Conservation (phyloP, 1,140 invertebrate genomes). For the Lordiphosa mommai region DNA sequence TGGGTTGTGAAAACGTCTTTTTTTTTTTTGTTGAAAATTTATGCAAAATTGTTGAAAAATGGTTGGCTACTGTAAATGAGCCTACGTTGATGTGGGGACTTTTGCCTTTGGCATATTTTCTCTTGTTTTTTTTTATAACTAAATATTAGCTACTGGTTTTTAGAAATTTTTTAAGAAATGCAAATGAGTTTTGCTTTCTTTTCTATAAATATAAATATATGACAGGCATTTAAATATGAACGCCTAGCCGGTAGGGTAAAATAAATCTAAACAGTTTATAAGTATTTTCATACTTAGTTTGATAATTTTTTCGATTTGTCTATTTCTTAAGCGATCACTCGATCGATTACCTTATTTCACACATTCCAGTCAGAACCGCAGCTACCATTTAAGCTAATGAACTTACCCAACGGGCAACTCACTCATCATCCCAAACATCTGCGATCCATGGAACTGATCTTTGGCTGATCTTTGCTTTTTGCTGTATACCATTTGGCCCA, state of each 20-base stretch:
- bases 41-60: slow-evolving; percentile 75
- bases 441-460: slow-evolving; percentile 30
- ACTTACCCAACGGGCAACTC: slow-evolving; percentile 46
- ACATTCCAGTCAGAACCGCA: slow-evolving; percentile 35
- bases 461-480: slow-evolving; percentile 31
- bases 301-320: no score
- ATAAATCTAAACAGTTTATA: no score
- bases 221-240: background rate
- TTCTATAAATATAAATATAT: background rate
- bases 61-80: slow-evolving; percentile 67
- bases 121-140: slow-evolving; percentile 30
- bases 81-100: background rate
- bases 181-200: slow-evolving; percentile 5
- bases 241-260: background rate
- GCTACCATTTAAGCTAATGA: slow-evolving; percentile 68
- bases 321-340: background rate
- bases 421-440: slow-evolving; percentile 9
- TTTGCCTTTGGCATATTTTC: slow-evolving; percentile 25
- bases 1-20: slow-evolving; percentile 67
- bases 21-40: slow-evolving; percentile 37
- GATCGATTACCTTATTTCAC: slow-evolving; percentile 69
- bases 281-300: no score
- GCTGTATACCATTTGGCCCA: slow-evolving; percentile 4
- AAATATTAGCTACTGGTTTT: slow-evolving; percentile 64
- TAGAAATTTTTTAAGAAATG: slow-evolving; percentile 4